Evolutionary conservation across 1,140 invertebrate species (phyloP), one percentile per base, ranked within the genome.

Genomic region (Plectrocnemia conspersa): DNA sequence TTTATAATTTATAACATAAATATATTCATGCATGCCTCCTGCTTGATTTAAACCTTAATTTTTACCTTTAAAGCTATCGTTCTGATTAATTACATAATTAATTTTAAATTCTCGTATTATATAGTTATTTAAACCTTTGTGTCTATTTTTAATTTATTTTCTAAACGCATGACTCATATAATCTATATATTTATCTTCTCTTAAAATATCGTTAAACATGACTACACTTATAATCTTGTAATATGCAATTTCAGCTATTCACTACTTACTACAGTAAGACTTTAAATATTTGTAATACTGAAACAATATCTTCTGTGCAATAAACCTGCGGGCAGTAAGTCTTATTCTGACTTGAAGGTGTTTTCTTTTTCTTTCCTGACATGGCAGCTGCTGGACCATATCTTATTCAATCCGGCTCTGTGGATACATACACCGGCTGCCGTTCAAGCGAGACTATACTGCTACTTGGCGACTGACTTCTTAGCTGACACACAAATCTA

Each of bases 341-440:
- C 55, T 61, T 48, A 61, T 61, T 50, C 68, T 72, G 68, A 72
- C 78, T 82, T 77, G 73, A 76, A 85, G 82, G 79, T 84, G 72
- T 84, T 84, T 78, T 85, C 82, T 77, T 83, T 84, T 78, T 84
- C 81, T 73, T 84, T 84, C 76, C 76, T 84, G 65, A 88, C 83
- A 63, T 89, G 86, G 82, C 91, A 99, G 86, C 81, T 99, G 62
- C 81, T 99, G 78, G 97, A 99, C 75, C 93, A 98, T 77, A 88
- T 99, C 35, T 82, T 99, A 24, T 99, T 99, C 82, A 99, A 98
- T 81, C 94, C 96, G 4, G 91, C 93, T 21, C 77, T 99, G 35
- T 99, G 97, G 97, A 97, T 99, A 64, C 94, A 98, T 73, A 93
- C 95, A 10, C 89, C 92, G 38, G 90, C 94, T 10, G 84, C 88